phyloP scores from a whole-genome alignment of 2,797 vertebrate genomes.

The Euphonia xanthogaster region DNA sequence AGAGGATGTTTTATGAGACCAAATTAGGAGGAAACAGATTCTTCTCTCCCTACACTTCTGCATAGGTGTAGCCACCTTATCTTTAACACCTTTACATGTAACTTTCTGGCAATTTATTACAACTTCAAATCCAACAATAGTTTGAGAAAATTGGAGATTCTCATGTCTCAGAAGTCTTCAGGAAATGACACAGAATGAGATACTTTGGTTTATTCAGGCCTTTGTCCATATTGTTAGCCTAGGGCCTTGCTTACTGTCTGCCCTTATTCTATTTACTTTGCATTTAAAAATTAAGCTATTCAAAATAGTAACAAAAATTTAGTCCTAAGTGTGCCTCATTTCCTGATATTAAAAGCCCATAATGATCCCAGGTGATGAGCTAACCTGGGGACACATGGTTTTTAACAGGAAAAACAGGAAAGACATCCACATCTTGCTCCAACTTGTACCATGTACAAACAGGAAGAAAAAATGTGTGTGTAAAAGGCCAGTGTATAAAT shows the following conservation, averaged over 20 bases:
- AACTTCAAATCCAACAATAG: not conserved
- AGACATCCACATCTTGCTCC: constrained; percentile 19
- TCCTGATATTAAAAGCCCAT: not conserved
- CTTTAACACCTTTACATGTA: not conserved
- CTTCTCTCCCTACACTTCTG: not conserved
- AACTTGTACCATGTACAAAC: constrained; percentile 49
- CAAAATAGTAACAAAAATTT: not conserved
- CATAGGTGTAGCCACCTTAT: not conserved
- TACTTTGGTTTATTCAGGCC: not conserved
- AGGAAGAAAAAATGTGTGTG: not conserved
- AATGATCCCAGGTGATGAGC: constrained; percentile 16
- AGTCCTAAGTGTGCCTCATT: constrained; percentile 3
- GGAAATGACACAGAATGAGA: not conserved
- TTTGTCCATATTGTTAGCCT: not conserved
- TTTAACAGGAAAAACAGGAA: constrained; percentile 55
- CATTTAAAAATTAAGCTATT: constrained; percentile 27
- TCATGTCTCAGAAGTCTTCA: not conserved
- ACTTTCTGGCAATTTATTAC: not conserved
- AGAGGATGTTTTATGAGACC: not conserved
- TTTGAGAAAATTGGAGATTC: not conserved
- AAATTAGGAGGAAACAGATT: not conserved
- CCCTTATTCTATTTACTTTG: not conserved
- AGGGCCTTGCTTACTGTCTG: not conserved
- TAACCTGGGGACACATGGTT: constrained; percentile 14
- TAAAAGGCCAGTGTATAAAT: constrained; percentile 55